Evolutionary conservation across 2,113 vertebrate species (phyloP).

Genomic region (Amphiprion percula): DNA sequence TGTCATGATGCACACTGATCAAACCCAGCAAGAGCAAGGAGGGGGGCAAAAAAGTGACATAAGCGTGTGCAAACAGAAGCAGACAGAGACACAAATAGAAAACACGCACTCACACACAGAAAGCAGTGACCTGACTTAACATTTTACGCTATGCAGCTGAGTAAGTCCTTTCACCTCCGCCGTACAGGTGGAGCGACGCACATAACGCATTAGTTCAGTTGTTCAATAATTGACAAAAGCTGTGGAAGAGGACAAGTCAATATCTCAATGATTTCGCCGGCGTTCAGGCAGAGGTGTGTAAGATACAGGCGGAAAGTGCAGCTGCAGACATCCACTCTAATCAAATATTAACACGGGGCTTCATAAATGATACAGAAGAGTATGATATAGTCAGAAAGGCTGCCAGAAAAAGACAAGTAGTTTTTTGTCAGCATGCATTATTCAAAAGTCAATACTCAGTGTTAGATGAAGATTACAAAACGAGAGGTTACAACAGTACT

Average conservation of each 20-base stretch:
- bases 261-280: slow-evolving; percentile 33
- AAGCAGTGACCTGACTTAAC: slow-evolving; percentile 57
- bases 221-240: slow-evolving; percentile 61
- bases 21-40: slow-evolving; percentile 42
- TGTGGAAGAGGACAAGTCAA: slow-evolving; percentile 45
- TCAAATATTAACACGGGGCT: slow-evolving; percentile 79
- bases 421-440: slow-evolving; percentile 28
- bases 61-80: slow-evolving; percentile 46
- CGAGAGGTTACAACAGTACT: slow-evolving; percentile 46
- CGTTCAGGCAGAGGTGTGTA: slow-evolving; percentile 49
- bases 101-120: slow-evolving; percentile 23
- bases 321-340: slow-evolving; percentile 69
- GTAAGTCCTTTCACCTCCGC: slow-evolving; percentile 23
- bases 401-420: slow-evolving; percentile 28
- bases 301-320: slow-evolving; percentile 58
- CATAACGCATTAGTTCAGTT: slow-evolving; percentile 20
- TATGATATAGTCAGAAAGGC: slow-evolving; percentile 53
- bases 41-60: slow-evolving; percentile 25
- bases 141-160: slow-evolving; percentile 60
- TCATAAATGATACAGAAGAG: slow-evolving; percentile 68
- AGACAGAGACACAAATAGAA: slow-evolving; percentile 49
- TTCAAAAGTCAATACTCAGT: slow-evolving; percentile 46
- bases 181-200: slow-evolving; percentile 44
- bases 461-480: slow-evolving; percentile 12
- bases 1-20: slow-evolving; percentile 70